Percentiles rank a stretch among this genome's conserved stretches.
phyloP scores from a whole-genome alignment of 92 coral and sea anemone genomes.

The Pocillopora grandis region DNA sequence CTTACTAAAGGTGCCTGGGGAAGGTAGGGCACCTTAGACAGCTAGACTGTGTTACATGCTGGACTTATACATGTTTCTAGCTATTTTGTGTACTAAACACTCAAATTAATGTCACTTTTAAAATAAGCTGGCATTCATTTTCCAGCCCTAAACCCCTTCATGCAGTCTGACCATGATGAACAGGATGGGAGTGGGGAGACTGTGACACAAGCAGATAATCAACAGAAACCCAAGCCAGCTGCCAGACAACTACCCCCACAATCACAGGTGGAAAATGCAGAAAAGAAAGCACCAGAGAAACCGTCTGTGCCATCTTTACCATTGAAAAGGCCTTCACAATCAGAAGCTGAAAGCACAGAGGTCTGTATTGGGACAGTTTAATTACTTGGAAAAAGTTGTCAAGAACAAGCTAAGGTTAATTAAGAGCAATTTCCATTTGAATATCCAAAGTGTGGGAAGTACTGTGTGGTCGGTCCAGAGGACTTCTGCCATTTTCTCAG shows the following conservation, averaged over 20 bases:
- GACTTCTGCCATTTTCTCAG: too few relatives aligned
- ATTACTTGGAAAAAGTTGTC: not conserved
- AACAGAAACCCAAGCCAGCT: constrained; percentile 28
- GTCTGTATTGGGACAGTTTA: constrained; percentile 2
- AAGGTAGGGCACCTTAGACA: too few relatives aligned
- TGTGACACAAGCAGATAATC: constrained; percentile 15
- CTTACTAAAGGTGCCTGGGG: too few relatives aligned
- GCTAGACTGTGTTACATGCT: too few relatives aligned
- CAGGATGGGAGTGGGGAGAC: constrained; percentile 35
- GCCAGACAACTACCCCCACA: constrained; percentile 35
- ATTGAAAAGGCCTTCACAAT: not conserved
- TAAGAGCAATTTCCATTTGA: too few relatives aligned
- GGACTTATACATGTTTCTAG: too few relatives aligned
- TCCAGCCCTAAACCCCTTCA: constrained; percentile 46
- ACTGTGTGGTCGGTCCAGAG: too few relatives aligned
- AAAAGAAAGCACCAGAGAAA: constrained; percentile 14
- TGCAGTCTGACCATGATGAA: constrained; percentile 51
- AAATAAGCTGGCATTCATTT: not conserved
- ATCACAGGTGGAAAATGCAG: constrained; percentile 5
- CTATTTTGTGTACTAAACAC: too few relatives aligned
- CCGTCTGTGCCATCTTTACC: constrained; percentile 27
- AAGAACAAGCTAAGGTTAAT: too few relatives aligned
- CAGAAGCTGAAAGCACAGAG: constrained; percentile 35
- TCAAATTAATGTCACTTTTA: too few relatives aligned
- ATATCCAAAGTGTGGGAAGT: too few relatives aligned